Conservation (phyloP, 2,888 invertebrate genomes). For the Aspidiotus rigidus region DNA sequence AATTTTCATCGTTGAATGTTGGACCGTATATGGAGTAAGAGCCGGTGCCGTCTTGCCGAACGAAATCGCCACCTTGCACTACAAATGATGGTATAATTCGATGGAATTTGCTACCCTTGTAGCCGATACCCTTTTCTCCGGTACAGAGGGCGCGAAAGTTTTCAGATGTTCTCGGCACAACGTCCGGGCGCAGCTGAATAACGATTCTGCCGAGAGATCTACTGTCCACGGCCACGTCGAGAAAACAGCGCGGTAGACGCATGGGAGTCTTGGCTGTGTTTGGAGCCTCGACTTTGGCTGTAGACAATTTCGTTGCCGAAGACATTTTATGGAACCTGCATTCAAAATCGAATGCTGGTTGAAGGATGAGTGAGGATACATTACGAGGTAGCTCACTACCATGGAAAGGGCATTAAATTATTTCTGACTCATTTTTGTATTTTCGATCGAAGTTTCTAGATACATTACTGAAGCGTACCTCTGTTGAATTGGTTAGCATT, state of each 20-base stretch:
- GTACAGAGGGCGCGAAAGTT: slow-evolving; percentile 24
- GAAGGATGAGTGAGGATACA: too few relatives aligned
- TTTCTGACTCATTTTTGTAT: too few relatives aligned
- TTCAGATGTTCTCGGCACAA: slow-evolving; percentile 25
- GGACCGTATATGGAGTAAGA: slow-evolving; percentile 22
- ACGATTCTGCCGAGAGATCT: slow-evolving; percentile 11
- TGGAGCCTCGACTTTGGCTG: too few relatives aligned
- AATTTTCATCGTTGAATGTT: slow-evolving; percentile 27
- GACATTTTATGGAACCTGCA: too few relatives aligned
- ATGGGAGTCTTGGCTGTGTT: too few relatives aligned
- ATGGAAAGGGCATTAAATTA: too few relatives aligned
- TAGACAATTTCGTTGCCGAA: too few relatives aligned
- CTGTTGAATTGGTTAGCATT: too few relatives aligned
- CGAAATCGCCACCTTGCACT: slow-evolving; percentile 24
- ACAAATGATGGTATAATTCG: slow-evolving; percentile 22
- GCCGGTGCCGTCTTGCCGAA: slow-evolving; percentile 26
- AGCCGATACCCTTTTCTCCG: slow-evolving; percentile 19
- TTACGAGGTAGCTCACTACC: too few relatives aligned
- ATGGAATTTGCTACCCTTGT: slow-evolving; percentile 21
- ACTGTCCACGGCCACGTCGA: slow-evolving; percentile 18
- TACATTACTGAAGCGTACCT: too few relatives aligned
- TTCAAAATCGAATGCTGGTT: too few relatives aligned
- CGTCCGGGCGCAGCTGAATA: slow-evolving; percentile 19
- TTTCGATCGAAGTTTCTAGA: too few relatives aligned
- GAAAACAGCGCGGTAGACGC: slow-evolving; percentile 16